Evolutionary conservation across 2,797 vertebrate genomes (phyloP), one percentile per base, ranked within the genome.

Genomic region (Rhabdomys pumilio): DNA sequence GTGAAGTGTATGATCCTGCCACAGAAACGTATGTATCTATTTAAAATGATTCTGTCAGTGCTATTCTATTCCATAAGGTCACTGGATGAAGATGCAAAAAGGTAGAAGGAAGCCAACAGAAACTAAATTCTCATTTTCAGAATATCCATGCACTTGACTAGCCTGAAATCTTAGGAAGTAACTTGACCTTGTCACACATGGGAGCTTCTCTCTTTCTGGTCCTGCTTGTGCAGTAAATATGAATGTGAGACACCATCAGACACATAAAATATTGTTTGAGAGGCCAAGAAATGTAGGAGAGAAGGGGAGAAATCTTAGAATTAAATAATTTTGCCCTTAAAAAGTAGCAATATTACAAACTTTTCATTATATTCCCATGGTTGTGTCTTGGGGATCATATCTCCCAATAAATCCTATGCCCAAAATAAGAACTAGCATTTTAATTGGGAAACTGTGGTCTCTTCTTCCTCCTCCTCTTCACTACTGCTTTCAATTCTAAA

Each of bases 1-100:
- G 99, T 96, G 99, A 99, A 98, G 99, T 99, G 29, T 99, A 99
- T 79, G 99, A 99, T 98, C 99, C 99, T 94, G 98, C 95, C 98
- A 99, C 99, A 0, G 99, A 99, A 98, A 99, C 99, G 99, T 99
- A 98, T 98, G 99, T 99, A 96, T 80, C 44, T 6, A 13, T 67
- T 89, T 94, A 93, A 91, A 93, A 72, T 63, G 73, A 29, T 65
- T 38, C 81, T 29, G 87, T 95, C 72, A 95, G 31, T 57, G 63
- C 85, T 65, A 31, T 24, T 95, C 6, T 89, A 53, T 72, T 91
- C 55, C 84, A 0, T 61, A 90, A 92, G 13, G 31, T 96, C 65
- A 61, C 38, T 88, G 53, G 20, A 41, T 61, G 13, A 76, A 47
- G n/a, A 79, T 85, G 14, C 57, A 31, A 89, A 89, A 95, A 89